Conservation (phyloP, 1,140 invertebrate species). For the Platyura marginata region DNA sequence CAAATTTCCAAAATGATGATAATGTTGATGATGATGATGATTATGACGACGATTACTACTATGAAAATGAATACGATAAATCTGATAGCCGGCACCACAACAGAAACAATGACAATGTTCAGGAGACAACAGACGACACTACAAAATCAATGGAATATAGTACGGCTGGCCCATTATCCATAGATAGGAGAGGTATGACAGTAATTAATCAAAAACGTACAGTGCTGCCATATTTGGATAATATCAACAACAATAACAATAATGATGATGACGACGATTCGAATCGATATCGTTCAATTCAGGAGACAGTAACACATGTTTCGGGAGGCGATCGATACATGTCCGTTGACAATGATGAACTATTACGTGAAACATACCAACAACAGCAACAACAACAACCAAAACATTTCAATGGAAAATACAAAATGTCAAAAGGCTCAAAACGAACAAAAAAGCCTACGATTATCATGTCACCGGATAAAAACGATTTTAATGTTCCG, state of each 20-base stretch:
- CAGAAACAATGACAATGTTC: background rate
- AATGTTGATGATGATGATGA: conserved; percentile 1
- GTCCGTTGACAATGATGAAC: conserved; percentile 1
- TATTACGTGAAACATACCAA: background rate
- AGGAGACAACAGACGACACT: background rate
- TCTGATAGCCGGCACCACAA: background rate
- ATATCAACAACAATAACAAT: too few relatives aligned
- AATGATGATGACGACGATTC: background rate
- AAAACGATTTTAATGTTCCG: background rate
- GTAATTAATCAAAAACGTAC: background rate
- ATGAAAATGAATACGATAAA: background rate
- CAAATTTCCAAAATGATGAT: background rate
- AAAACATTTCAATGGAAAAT: conserved; percentile 1
- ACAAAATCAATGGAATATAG: too few relatives aligned
- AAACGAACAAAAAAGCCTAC: background rate
- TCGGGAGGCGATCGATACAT: background rate
- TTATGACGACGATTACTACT: background rate
- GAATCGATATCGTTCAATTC: background rate
- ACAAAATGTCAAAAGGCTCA: background rate
- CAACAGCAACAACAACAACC: conserved; percentile 1
- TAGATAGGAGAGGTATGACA: background rate
- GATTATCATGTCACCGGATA: background rate
- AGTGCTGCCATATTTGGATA: background rate
- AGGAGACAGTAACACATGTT: background rate
- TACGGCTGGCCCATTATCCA: too few relatives aligned